phyloP scores from a whole-genome alignment of 2,113 vertebrate species.

The Phyllopteryx taeniolatus region DNA sequence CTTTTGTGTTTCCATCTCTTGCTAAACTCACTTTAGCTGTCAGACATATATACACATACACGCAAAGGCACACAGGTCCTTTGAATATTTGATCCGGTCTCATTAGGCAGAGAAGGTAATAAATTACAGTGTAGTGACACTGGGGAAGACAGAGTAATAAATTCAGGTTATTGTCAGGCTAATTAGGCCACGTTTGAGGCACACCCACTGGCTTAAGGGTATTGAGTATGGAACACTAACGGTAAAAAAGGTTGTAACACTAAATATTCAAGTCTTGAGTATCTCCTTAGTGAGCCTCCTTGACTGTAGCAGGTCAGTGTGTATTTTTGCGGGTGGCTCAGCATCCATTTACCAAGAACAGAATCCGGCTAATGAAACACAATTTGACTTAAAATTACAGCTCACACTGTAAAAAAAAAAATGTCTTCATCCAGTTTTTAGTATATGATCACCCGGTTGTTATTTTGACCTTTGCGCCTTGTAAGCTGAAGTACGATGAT shows the following conservation, averaged over 20 bases:
- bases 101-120: slow-evolving; percentile 54
- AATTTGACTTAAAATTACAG: neutral
- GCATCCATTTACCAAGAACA: neutral
- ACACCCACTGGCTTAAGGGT: slow-evolving; percentile 39
- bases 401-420: neutral
- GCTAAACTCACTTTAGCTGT: slow-evolving; percentile 26
- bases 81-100: slow-evolving; percentile 69
- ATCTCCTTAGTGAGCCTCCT: slow-evolving; percentile 7
- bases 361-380: neutral
- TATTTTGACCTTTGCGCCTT: slow-evolving; percentile 32
- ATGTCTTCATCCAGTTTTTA: slow-evolving; percentile 16
- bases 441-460: slow-evolving; percentile 20
- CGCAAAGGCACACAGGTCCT: slow-evolving; percentile 21
- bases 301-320: neutral
- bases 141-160: slow-evolving; percentile 38
- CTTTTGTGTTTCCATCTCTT: slow-evolving; percentile 19
- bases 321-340: neutral
- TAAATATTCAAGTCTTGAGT: slow-evolving; percentile 16
- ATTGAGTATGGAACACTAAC: slow-evolving; percentile 12
- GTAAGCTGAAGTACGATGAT: slow-evolving; percentile 30
- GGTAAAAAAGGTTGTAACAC: slow-evolving; percentile 8
- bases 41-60: neutral
- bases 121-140: slow-evolving; percentile 53
- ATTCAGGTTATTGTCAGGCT: slow-evolving; percentile 45
- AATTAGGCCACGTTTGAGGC: slow-evolving; percentile 36